These are phyloP conservation scores for Hippopotamyrus pictus DNA, from an alignment of 2,797 vertebrate species.

Conservation along the genomic window DNA sequence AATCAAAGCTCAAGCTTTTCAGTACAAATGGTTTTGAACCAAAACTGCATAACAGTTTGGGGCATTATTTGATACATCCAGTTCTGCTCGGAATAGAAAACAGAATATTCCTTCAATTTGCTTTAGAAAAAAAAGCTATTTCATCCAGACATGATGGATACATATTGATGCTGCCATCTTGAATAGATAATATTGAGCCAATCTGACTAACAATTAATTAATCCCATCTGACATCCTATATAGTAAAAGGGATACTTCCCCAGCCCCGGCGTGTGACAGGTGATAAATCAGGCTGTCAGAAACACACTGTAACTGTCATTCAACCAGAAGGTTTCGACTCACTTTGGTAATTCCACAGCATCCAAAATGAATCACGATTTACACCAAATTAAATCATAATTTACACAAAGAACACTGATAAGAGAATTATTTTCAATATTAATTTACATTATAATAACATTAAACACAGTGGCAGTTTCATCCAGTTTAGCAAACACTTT, in stretches of 20 bases:
- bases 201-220: slow-evolving; percentile 1
- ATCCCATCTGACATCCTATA: background rate
- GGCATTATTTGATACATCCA: background rate
- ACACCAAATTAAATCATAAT: slow-evolving; percentile 2
- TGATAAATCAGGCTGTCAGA: background rate
- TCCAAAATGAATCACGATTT: background rate
- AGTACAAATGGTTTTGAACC: background rate
- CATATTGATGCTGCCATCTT: background rate
- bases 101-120: background rate
- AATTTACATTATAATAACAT: slow-evolving; percentile 1
- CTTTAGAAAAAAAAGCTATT: background rate
- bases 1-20: background rate
- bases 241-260: background rate
- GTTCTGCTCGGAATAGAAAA: background rate
- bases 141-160: background rate
- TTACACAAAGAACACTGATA: background rate
- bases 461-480: background rate
- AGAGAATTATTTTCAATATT: background rate
- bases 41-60: background rate
- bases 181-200: background rate
- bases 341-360: background rate
- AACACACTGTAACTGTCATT: background rate
- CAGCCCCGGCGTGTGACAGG: background rate
- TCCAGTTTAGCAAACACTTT: background rate
- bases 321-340: background rate